A percentile compares a stretch with the other conserved stretches of the same genome.
phyloP scores from a whole-genome alignment of 2,888 invertebrate genomes.

The Acronicta psi region DNA sequence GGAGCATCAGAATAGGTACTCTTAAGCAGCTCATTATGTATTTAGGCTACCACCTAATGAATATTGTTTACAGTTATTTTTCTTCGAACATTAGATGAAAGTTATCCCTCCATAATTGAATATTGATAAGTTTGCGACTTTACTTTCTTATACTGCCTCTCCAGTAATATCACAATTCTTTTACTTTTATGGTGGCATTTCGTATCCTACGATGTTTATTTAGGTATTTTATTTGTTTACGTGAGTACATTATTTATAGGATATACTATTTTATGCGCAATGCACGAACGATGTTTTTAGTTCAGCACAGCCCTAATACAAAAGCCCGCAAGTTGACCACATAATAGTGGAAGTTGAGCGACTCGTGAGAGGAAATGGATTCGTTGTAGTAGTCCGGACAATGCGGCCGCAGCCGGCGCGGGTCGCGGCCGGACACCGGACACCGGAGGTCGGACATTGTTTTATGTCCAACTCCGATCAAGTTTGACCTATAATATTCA shows the following conservation, averaged over 20 bases:
- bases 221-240: no score
- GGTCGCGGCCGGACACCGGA: slow-evolving; percentile 14
- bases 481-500: slow-evolving; percentile 19
- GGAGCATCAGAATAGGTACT: no score
- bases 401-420: slow-evolving; percentile 8
- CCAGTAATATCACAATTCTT: not conserved
- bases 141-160: not conserved
- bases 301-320: slow-evolving; percentile 4
- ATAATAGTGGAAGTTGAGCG: slow-evolving; percentile 11
- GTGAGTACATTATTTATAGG: no score
- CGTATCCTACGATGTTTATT: no score
- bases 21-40: slow-evolving; percentile 30
- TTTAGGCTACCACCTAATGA: slow-evolving; percentile 26
- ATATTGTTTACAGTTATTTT: slow-evolving; percentile 39
- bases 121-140: slow-evolving; percentile 26
- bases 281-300: not conserved
- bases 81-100: slow-evolving; percentile 20
- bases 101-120: slow-evolving; percentile 31
- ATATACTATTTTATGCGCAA: no score
- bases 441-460: slow-evolving; percentile 16
- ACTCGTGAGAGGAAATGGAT: slow-evolving; percentile 30
- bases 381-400: slow-evolving; percentile 17
- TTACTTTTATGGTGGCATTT: not conserved
- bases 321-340: slow-evolving; percentile 2
- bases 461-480: slow-evolving; percentile 19